Evolutionary conservation across 1,140 invertebrate species (phyloP), one percentile per base, ranked within the genome.

Genomic region (Hyles euphorbiae): DNA sequence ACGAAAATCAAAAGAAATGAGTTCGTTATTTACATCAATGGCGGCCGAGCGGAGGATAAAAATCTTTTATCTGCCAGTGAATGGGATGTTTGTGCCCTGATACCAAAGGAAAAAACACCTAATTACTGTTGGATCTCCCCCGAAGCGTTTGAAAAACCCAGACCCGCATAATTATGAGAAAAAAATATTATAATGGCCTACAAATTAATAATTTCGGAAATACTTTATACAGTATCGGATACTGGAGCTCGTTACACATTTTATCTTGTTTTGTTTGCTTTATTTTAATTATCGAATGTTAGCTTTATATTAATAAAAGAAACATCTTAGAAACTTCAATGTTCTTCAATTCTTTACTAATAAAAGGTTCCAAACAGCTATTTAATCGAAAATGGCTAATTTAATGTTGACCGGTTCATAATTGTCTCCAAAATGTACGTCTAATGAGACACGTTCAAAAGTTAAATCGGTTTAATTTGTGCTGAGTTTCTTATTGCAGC

Each of bases 381-480:
- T 40, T 40, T 40, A 0, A 40, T 40, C 36, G 36, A 40, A 40
- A 5, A 5, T 40, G 8, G 36, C 8, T 40, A 5, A 40, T 40
- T 40, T 40, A 40, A 40, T 8, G 36, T 22, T 22, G 22, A 5
- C 36, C 36, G 8, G 4, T 40, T 8, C 36, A 40, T 40, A 40
- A 40, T 40, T 40, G 36, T 40, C 36, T 8, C 36, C 4, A 40
- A 40, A 67, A 22, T 22, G 22, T 22, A 22, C 22, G 22, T 22
- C 63, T 63, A 58, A 72, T 68, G 63, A 72, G 74, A 84, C 76
- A 82, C 74, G 76, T 80, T 81, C 76, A 75, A 78, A 84, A 84
- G 84, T 85, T 83, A 87, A 87, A 87, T 86, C 79, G 78, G 74
- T 79, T 77, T 87, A 84, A 84, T 87, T 85, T 85, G 78, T 77